Base-by-base conservation (phyloP, 2,888 invertebrate species). In the Syritta pipiens region DNA sequence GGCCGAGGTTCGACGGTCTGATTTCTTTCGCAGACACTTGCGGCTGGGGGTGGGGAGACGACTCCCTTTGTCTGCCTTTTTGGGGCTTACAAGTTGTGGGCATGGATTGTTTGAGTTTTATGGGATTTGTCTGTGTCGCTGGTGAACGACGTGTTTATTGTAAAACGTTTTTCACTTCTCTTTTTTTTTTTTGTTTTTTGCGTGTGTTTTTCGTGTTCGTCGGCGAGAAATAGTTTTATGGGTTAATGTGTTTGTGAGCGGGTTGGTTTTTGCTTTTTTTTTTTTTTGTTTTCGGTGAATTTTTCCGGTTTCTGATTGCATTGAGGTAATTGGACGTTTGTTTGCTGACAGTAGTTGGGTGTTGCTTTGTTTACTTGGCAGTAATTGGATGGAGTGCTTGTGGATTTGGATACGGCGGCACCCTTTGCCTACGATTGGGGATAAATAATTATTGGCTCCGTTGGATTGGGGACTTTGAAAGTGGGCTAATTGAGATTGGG, bases 121-220 rank as follows among this genome's bases (percentile, higher is more conserved):
- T 60, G 48, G 55, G 77, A 67, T 60, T 77, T 60, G 71, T 63
- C 69, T 62, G 42, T 49, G 37, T 55, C 49, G 35, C 49, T 71
- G 63, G 35, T 30, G 55, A 59, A 57, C 28, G 49, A 42, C 30
- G 59, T 49, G 69, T 53, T 75, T 68, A 37, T 60, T 60, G 30
- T 44, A 60, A 67, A 59, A 14, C n/a, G 7, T 19, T 62, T 53
- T 19, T 42, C n/a, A n/a, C n/a, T n/a, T n/a, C n/a, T n/a, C n/a
- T n/a, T n/a, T n/a, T n/a, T n/a, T n/a, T 12, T 35, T 22, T 46
- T 26, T 14, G n/a, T 17, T 30, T 49, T 59, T n/a, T n/a, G n/a
- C n/a, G n/a, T n/a, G n/a, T n/a, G n/a, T n/a, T n/a, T n/a, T n/a
- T n/a, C n/a, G n/a, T 30, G 10, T 20, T 12, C n/a, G 19, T 5